These are phyloP conservation scores for Osmerus mordax DNA, from an alignment of 2,113 vertebrate genomes.

Conservation along the genomic window DNA sequence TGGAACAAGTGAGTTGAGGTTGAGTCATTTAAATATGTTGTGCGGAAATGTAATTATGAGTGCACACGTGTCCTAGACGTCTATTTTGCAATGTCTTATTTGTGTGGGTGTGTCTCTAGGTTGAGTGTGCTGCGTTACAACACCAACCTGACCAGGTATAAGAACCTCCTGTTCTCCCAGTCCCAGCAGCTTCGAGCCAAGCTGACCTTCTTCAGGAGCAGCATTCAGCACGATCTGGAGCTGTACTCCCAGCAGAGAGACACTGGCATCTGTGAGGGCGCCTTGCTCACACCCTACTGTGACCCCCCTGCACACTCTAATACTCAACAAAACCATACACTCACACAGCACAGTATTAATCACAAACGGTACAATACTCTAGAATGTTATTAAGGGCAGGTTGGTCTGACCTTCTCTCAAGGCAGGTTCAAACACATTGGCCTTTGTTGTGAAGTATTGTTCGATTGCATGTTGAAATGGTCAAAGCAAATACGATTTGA, in stretches of 20 bases:
- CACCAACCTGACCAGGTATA: constrained; percentile 92
- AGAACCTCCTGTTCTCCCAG: constrained; percentile 91
- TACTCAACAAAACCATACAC: neutral
- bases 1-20: too few species aligned
- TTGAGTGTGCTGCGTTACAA: constrained; percentile 95
- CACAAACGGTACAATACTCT: neutral
- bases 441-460: too few species aligned
- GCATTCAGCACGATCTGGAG: constrained; percentile 91
- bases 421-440: too few species aligned
- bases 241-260: constrained; percentile 91
- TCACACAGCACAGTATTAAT: neutral
- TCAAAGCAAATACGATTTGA: too few species aligned
- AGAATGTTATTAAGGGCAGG: neutral
- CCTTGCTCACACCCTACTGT: neutral
- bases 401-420: too few species aligned
- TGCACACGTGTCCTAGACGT: neutral
- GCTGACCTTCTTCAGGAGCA: constrained; percentile 91
- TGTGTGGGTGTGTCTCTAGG: constrained; percentile 61
- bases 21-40: too few species aligned
- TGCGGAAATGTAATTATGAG: too few species aligned
- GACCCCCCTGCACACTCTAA: neutral
- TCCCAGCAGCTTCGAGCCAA: constrained; percentile 95
- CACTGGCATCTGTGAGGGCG: constrained; percentile 88
- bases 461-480: too few species aligned
- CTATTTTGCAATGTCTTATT: neutral